Evolutionary conservation across 2,888 invertebrate species (phyloP).

Genomic region (Trissoscelio sp.): DNA sequence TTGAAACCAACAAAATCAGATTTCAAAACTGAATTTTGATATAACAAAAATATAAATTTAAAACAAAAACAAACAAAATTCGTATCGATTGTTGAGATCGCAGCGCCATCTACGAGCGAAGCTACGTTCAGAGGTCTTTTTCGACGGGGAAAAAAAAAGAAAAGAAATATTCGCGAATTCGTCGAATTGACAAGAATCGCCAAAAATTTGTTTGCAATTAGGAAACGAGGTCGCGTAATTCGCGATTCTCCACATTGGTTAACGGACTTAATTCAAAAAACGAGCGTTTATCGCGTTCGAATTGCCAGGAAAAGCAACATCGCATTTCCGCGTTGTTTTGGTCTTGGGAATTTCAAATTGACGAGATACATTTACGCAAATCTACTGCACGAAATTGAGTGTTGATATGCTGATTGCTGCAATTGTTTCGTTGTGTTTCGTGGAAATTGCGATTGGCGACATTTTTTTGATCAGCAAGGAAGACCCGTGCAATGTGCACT

Average conservation of each 20-base stretch:
- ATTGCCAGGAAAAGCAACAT: constrained; percentile 4
- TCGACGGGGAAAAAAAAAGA: background rate
- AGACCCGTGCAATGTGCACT: constrained; percentile 77
- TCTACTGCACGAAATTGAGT: background rate
- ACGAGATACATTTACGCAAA: background rate
- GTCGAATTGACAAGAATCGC: background rate
- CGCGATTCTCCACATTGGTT: background rate
- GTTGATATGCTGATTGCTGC: constrained; percentile 32
- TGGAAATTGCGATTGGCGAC: constrained; percentile 63
- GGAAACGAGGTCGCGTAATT: background rate
- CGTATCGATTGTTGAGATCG: too few relatives aligned
- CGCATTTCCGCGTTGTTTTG: constrained; percentile 13
- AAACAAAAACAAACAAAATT: too few relatives aligned
- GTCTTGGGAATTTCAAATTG: background rate
- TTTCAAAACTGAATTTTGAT: too few relatives aligned
- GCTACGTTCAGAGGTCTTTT: background rate
- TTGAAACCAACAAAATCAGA: too few relatives aligned
- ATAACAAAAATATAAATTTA: too few relatives aligned
- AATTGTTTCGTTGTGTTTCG: constrained; percentile 11
- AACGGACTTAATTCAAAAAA: background rate
- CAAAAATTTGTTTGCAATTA: background rate
- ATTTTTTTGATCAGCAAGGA: constrained; percentile 74
- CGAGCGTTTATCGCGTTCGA: background rate
- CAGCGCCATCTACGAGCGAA: background rate
- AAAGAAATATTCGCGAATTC: background rate